These are phyloP conservation scores for Gallinago nigripennis DNA, from an alignment of 2,797 vertebrate genomes.

Conservation along the genomic window DNA sequence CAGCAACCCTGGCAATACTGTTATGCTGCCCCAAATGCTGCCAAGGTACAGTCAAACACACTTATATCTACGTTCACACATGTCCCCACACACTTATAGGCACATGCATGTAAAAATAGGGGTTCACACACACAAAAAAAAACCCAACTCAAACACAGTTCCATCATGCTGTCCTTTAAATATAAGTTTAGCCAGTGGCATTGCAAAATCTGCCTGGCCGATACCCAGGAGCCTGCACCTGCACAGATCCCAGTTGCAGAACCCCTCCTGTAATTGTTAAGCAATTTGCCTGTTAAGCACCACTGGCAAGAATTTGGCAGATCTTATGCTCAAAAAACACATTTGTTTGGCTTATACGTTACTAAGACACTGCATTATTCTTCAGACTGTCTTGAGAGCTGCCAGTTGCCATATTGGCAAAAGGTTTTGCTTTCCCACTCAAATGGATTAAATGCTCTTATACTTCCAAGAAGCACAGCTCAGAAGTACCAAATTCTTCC, in stretches of 20 bases:
- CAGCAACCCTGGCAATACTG: slow-evolving; percentile 54
- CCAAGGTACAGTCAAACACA: slow-evolving; percentile 20
- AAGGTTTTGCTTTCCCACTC: slow-evolving; percentile 52
- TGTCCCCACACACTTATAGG: background rate
- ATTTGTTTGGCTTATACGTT: slow-evolving; percentile 76
- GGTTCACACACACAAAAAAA: background rate
- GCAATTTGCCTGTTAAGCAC: slow-evolving; percentile 73
- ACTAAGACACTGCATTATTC: slow-evolving; percentile 72
- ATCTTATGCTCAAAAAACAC: slow-evolving; percentile 11
- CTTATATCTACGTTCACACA: background rate
- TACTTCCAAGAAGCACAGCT: slow-evolving; percentile 52
- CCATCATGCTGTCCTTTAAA: slow-evolving; percentile 72
- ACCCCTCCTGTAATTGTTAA: slow-evolving; percentile 66
- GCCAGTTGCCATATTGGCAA: slow-evolving; percentile 18
- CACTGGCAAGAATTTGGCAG: slow-evolving; percentile 79
- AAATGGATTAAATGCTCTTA: slow-evolving; percentile 69
- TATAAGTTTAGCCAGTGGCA: slow-evolving; percentile 71
- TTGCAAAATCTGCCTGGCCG: slow-evolving; percentile 79
- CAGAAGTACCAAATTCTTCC: slow-evolving; percentile 67
- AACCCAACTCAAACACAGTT: slow-evolving; percentile 55
- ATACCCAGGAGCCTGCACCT: slow-evolving; percentile 77
- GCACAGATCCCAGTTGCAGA: slow-evolving; percentile 73
- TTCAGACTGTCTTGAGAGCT: slow-evolving; percentile 73
- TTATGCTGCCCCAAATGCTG: slow-evolving; percentile 21
- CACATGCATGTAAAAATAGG: background rate